Evolutionary conservation across 64 coral and sea anemone genomes (phyloP).

Genomic region (Montipora capricornis): DNA sequence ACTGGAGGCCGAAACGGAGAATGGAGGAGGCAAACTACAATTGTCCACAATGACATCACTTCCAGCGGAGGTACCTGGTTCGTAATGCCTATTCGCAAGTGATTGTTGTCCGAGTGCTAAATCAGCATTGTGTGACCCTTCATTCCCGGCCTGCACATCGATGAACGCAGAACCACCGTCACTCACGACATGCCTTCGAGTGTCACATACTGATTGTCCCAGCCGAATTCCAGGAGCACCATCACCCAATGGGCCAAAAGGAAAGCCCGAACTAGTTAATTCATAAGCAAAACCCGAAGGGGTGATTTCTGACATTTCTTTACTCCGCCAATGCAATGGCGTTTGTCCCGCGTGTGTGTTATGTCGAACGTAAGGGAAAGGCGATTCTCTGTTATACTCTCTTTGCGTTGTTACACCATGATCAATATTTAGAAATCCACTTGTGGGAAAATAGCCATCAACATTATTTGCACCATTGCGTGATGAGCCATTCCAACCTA

Average conservation of each 20-base stretch:
- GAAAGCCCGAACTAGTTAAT: background rate
- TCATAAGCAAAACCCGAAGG: too few relatives aligned
- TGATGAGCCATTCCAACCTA: background rate
- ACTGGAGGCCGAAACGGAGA: background rate
- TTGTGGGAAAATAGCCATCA: background rate
- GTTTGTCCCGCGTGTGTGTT: background rate
- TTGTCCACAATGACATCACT: background rate
- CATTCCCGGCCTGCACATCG: background rate
- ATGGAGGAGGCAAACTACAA: background rate
- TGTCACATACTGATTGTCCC: background rate
- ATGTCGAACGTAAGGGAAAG: background rate
- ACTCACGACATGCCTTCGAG: background rate
- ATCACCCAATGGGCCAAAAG: background rate
- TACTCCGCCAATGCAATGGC: too few relatives aligned
- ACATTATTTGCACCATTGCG: background rate
- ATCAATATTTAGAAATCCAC: background rate
- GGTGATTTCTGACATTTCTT: background rate
- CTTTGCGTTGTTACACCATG: background rate
- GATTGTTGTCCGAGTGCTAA: too few relatives aligned
- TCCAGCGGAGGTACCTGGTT: background rate
- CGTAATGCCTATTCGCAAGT: background rate
- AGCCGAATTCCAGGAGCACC: background rate
- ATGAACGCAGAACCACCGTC: background rate
- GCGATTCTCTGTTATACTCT: background rate
- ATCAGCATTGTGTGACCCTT: background rate